A percentile compares a stretch with the other conserved stretches of the same genome.
phyloP scores from a whole-genome alignment of 2,113 vertebrate species.

The Cichladusa arquata region DNA sequence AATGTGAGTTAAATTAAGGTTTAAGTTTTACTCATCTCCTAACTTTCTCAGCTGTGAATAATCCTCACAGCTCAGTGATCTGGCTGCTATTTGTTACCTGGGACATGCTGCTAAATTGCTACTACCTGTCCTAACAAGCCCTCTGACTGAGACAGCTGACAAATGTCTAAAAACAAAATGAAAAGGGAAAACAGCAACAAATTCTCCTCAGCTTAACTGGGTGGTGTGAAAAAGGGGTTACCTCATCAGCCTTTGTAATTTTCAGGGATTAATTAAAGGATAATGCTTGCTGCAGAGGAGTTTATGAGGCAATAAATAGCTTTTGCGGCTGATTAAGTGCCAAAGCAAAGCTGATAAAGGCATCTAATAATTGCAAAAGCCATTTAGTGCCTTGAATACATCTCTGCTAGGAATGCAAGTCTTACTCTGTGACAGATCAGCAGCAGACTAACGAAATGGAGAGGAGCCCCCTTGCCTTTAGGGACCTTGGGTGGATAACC shows the following conservation, averaged over 20 bases:
- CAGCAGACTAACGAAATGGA: neutral
- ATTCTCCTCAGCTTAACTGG: neutral
- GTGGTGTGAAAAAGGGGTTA: constrained; percentile 13
- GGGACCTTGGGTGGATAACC: neutral
- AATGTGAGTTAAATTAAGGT: neutral
- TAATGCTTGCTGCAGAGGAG: constrained; percentile 25
- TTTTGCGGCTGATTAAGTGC: constrained; percentile 48
- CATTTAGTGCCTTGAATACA: neutral
- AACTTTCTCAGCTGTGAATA: neutral
- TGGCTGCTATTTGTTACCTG: neutral
- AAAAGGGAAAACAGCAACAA: constrained; percentile 6
- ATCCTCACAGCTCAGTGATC: neutral
- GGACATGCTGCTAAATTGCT: neutral
- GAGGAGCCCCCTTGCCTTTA: neutral
- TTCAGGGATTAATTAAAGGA: constrained; percentile 56
- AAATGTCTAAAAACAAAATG: neutral
- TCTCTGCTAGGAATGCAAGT: neutral
- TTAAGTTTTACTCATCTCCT: neutral
- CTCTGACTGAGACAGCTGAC: neutral
- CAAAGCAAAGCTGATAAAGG: constrained; percentile 41
- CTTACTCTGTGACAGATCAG: neutral
- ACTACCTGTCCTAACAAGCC: neutral
- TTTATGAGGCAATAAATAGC: constrained; percentile 54
- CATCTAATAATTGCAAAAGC: constrained; percentile 23
- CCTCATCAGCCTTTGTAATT: constrained; percentile 7